These are phyloP conservation scores for Apostichopus japonicus DNA, from an alignment of 35 echinoderm and acorn worm species.

Conservation along the genomic window DNA sequence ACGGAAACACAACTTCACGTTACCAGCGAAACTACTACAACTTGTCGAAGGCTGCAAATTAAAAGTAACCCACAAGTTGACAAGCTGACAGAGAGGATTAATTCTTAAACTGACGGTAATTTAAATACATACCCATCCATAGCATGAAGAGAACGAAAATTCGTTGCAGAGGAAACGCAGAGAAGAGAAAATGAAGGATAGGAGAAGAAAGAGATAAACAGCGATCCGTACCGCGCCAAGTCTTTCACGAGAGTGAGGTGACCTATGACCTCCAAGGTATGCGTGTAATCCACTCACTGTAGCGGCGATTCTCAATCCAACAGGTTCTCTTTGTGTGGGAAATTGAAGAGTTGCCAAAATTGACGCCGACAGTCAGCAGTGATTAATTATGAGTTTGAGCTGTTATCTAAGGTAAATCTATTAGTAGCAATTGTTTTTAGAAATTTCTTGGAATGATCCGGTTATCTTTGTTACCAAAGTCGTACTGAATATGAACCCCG, in stretches of 20 bases:
- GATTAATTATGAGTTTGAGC: too few species aligned
- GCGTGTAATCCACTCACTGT: neutral
- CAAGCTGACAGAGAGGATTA: neutral
- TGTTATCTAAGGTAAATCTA: neutral
- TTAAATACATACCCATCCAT: constrained; percentile 34
- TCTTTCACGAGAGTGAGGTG: constrained; percentile 28
- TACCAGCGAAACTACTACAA: too few species aligned
- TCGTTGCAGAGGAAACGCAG: constrained; percentile 53
- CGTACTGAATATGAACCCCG: neutral
- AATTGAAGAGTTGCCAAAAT: neutral
- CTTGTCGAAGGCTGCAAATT: neutral
- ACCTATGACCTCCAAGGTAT: constrained; percentile 36
- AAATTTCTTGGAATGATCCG: too few species aligned
- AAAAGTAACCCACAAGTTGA: neutral
- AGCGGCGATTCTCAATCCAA: neutral
- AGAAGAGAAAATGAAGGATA: constrained; percentile 53
- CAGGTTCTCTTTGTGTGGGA: neutral
- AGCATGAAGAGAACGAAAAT: constrained; percentile 43
- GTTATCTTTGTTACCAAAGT: too few species aligned
- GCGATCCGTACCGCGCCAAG: constrained; percentile 45
- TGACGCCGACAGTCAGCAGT: too few species aligned
- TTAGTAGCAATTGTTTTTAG: too few species aligned
- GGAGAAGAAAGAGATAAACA: constrained; percentile 37
- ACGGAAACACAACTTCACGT: too few species aligned
- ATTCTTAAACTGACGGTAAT: neutral